A percentile compares a stretch with the other conserved stretches of the same genome.
phyloP scores from a whole-genome alignment of 2,113 vertebrate genomes.

The Erythrocercus mccallii region DNA sequence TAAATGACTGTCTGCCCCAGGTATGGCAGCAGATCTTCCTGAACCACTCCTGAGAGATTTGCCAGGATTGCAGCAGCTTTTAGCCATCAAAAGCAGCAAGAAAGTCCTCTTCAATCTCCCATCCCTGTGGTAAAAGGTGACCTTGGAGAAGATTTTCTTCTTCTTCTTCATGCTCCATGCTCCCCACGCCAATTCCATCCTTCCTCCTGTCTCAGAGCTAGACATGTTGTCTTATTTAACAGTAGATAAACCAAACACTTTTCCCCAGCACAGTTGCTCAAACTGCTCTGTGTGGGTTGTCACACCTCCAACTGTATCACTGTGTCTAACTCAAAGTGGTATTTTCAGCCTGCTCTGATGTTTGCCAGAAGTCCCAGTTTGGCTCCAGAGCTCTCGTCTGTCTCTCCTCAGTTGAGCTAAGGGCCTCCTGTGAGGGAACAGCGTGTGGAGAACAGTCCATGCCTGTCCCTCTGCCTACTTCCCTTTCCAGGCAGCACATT shows the following conservation, averaged over 20 bases:
- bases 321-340: not conserved
- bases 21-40: slow-evolving; percentile 83
- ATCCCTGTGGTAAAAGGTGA: slow-evolving; percentile 76
- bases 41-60: slow-evolving; percentile 76
- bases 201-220: not conserved
- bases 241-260: not conserved
- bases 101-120: slow-evolving; percentile 68
- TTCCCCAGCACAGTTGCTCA: not conserved
- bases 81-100: slow-evolving; percentile 51
- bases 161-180: not conserved
- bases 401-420: not conserved
- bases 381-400: not conserved
- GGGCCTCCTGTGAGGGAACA: not conserved
- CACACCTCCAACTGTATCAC: not conserved
- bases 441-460: not conserved
- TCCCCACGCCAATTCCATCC: not conserved
- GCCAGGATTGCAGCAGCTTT: slow-evolving; percentile 65
- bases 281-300: slow-evolving; percentile 15
- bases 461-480: not conserved
- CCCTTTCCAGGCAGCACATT: not conserved
- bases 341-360: slow-evolving; percentile 39
- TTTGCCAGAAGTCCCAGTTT: slow-evolving; percentile 39
- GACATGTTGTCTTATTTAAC: slow-evolving; percentile 23
- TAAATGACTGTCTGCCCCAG: slow-evolving; percentile 84
- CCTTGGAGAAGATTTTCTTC: slow-evolving; percentile 73